These are phyloP conservation scores for Hyposoter didymator DNA, from an alignment of 2,888 invertebrate genomes.

Conservation along the genomic window DNA sequence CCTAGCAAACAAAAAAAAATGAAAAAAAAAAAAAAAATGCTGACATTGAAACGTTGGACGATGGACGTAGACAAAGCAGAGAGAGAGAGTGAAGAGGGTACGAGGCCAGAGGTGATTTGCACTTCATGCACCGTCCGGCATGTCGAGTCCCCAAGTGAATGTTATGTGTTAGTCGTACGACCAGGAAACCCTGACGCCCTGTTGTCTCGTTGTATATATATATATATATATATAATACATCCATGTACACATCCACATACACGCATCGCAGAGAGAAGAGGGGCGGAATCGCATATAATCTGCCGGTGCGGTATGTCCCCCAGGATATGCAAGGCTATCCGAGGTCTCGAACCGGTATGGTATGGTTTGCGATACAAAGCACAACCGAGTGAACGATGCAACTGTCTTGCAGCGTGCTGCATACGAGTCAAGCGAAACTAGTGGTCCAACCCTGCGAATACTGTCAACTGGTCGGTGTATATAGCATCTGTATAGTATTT, in stretches of 20 bases:
- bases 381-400: constrained; percentile 44
- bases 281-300: constrained; percentile 58
- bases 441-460: constrained; percentile 56
- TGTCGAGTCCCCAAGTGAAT: constrained; percentile 59
- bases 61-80: constrained; percentile 26
- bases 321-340: constrained; percentile 59
- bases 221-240: not conserved
- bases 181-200: constrained; percentile 55
- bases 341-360: constrained; percentile 52
- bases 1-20: constrained; percentile 25
- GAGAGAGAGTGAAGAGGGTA: constrained; percentile 43
- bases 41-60: constrained; percentile 51
- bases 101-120: constrained; percentile 55
- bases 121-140: constrained; percentile 62
- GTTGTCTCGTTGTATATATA: constrained; percentile 5
- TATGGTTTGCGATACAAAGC: constrained; percentile 32
- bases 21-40: not conserved
- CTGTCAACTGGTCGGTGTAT: constrained; percentile 51
- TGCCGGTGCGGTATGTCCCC: constrained; percentile 39
- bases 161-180: constrained; percentile 52
- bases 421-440: constrained; percentile 41
- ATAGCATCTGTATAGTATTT: not conserved
- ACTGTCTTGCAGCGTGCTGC: constrained; percentile 43
- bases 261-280: not conserved
- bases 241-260: not conserved